Evolutionary conservation across 2,113 vertebrate genomes (phyloP), one percentile per base, ranked within the genome.

Genomic region (Gallinago undulata): DNA sequence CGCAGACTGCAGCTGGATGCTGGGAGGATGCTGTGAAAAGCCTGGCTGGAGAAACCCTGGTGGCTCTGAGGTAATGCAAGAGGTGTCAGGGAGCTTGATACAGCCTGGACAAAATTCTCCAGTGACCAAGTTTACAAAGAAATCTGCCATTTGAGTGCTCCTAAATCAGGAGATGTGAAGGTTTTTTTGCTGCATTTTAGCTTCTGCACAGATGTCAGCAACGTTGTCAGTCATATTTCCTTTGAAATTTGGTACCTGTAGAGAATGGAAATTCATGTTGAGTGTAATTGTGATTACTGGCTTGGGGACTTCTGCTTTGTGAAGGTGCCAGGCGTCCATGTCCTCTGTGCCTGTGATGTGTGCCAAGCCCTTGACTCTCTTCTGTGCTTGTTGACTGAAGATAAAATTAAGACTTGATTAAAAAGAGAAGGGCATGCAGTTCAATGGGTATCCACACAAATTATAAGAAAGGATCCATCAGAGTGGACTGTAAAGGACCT

Each of bases 301-400:
- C 55, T 47, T 83, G 0, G 7, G 72, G 86, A 67, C 47, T 67
- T 79, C 68, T 89, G 37, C 72, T 81, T 45, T 86, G 47, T 75
- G 68, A 57, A 66, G 37, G 35, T 84, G 69, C 89, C 74, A 68
- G 48, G 69, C 5, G 8, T 48, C 85, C 37, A 27, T 68, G 94
- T 75, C 77, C 84, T 89, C 48, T n/a, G 53, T 84, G 66, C 43
- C 25, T 64, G 51, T 75, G 74, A 6, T 82, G 48, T 53, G 53
- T 96, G 94, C 91, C 89, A 94, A 93, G 53, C 53, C 74, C 84
- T 94, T 89, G 84, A 45, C 69, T 91, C 56, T 10, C 13, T 86
- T 72, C 57, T 62, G 27, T 76, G 69, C 66, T 72, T 2, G 24
- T 48, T 78, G 69, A 81, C 60, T 84, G 80, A 84, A 72, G 55